These are phyloP conservation scores for Ctenomys sociabilis DNA, from an alignment of 2,113 vertebrate genomes.

Conservation along the genomic window DNA sequence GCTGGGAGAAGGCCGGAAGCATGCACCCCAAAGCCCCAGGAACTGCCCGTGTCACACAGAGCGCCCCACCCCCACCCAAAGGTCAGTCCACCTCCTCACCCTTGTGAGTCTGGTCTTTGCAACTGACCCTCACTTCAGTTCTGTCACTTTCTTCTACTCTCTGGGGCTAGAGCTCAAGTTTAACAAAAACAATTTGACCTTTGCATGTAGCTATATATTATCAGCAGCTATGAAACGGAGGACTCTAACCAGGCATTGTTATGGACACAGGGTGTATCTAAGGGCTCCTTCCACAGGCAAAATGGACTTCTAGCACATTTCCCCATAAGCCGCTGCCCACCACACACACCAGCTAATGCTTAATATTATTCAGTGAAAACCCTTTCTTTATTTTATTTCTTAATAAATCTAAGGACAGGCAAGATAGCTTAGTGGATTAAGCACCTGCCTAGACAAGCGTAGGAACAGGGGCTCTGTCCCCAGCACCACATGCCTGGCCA, in stretches of 20 bases:
- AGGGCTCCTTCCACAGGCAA: slow-evolving; percentile 77
- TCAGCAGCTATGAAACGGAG: background rate
- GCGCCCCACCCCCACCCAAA: background rate
- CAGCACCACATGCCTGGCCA: too few relatives aligned
- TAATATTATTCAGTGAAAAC: slow-evolving; percentile 78
- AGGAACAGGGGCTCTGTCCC: too few relatives aligned
- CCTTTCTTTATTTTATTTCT: slow-evolving; percentile 74
- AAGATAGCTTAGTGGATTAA: too few relatives aligned
- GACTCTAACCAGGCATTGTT: background rate
- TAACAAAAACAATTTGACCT: background rate
- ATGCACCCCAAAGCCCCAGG: background rate
- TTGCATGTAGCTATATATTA: background rate
- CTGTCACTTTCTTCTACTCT: slow-evolving; percentile 37
- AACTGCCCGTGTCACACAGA: background rate
- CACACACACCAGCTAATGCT: slow-evolving; percentile 79
- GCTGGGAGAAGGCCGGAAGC: background rate
- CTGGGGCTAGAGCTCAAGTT: background rate
- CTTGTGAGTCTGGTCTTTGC: background rate
- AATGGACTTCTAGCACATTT: slow-evolving; percentile 79
- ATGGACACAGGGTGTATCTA: background rate
- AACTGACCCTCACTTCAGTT: background rate
- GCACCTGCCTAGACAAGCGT: too few relatives aligned
- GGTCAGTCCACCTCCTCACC: background rate
- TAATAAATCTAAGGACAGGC: slow-evolving; percentile 39
- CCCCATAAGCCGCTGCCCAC: background rate